Evolutionary conservation across 2,888 invertebrate genomes (phyloP).

Genomic region (Caenorhabditis virilis): DNA sequence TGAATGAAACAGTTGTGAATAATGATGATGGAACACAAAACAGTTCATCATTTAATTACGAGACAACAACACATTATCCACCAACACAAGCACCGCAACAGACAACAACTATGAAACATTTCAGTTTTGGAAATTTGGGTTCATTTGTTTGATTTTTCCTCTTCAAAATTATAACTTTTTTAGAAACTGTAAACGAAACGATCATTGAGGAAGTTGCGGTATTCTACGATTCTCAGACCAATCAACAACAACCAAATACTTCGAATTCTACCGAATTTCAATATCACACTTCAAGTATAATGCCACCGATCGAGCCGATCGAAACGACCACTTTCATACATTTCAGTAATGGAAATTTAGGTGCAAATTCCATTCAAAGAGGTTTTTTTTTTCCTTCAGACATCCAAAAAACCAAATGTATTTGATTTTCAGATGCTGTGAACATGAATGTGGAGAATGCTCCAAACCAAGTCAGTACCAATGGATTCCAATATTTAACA

Average conservation of each 20-base stretch:
- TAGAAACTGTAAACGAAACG: neutral
- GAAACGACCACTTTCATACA: slow-evolving; percentile 38
- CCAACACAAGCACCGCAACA: slow-evolving; percentile 6
- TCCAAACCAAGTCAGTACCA: neutral
- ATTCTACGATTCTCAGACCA: slow-evolving; percentile 10
- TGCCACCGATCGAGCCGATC: slow-evolving; percentile 27
- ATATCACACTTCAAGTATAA: slow-evolving; percentile 31
- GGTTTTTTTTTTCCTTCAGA: slow-evolving; percentile 10
- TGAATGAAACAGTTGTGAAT: neutral
- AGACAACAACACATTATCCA: slow-evolving; percentile 36
- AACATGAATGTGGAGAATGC: neutral
- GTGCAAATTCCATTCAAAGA: slow-evolving; percentile 14
- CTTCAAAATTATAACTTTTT: neutral
- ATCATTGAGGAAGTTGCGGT: neutral
- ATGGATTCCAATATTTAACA: slow-evolving; percentile 15
- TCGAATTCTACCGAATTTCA: slow-evolving; percentile 20
- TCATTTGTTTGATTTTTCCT: neutral
- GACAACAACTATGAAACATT: slow-evolving; percentile 36
- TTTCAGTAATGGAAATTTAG: slow-evolving; percentile 46
- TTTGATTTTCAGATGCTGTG: too few relatives aligned
- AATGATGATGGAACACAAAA: neutral
- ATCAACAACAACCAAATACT: slow-evolving; percentile 2
- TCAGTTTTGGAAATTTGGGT: slow-evolving; percentile 38
- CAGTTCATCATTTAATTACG: slow-evolving; percentile 17
- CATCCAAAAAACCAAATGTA: too few relatives aligned